Evolutionary conservation across 2,888 invertebrate genomes (phyloP).

Genomic region (Lycocerus yunnanus): DNA sequence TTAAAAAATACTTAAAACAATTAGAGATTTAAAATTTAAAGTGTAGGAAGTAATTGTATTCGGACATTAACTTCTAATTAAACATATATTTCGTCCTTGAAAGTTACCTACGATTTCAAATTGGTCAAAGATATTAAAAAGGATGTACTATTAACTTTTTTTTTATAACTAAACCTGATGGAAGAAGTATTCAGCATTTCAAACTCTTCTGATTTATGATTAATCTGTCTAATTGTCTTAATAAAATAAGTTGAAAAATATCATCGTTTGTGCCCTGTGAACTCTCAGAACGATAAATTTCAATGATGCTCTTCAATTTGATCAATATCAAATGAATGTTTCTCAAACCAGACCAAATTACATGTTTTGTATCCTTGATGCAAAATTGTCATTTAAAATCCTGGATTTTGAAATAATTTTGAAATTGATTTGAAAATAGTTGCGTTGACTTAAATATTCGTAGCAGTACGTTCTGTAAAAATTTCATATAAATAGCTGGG

Average conservation of each 20-base stretch:
- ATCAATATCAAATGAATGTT: too few relatives aligned
- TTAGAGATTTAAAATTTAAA: not conserved
- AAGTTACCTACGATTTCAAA: conserved; percentile 7
- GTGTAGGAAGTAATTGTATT: conserved; percentile 10
- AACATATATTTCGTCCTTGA: conserved; percentile 5
- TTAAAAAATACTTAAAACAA: not conserved
- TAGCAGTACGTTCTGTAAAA: too few relatives aligned
- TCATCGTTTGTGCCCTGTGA: not conserved
- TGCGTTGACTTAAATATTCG: too few relatives aligned
- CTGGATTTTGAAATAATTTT: too few relatives aligned
- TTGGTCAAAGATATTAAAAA: not conserved
- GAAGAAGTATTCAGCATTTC: too few relatives aligned
- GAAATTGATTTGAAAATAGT: too few relatives aligned
- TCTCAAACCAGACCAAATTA: too few relatives aligned
- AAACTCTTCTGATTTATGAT: not conserved
- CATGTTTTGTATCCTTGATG: too few relatives aligned
- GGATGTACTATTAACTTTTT: too few relatives aligned
- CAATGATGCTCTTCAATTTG: not conserved
- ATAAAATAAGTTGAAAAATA: not conserved
- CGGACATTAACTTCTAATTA: conserved; percentile 7
- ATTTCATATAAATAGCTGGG: too few relatives aligned
- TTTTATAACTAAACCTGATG: too few relatives aligned
- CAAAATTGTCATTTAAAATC: too few relatives aligned
- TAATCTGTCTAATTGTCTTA: not conserved
- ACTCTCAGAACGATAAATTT: not conserved